Percentiles rank a stretch among this genome's conserved stretches.
Evolutionary conservation across 1,140 invertebrate genomes (phyloP).

Genomic region (Cecropterus lyciades): DNA sequence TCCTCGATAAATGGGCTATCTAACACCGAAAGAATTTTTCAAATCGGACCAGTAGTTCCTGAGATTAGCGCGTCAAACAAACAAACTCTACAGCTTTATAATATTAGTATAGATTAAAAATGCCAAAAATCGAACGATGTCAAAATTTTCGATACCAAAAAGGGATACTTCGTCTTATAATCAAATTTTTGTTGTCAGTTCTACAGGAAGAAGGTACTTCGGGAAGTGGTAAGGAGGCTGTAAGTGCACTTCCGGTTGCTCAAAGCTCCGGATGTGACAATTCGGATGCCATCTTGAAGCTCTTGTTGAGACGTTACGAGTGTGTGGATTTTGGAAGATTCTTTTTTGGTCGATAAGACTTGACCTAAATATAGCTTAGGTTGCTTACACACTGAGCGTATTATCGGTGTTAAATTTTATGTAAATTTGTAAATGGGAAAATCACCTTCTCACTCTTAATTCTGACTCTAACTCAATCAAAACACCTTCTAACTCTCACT

Average conservation of each 20-base stretch:
- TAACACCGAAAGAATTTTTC: too few species aligned
- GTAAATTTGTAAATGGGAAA: too few species aligned
- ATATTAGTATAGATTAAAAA: too few species aligned
- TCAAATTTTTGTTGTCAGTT: background rate
- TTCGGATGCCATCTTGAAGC: constrained; percentile 27
- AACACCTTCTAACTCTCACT: too few species aligned
- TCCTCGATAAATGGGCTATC: too few species aligned
- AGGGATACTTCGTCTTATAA: background rate
- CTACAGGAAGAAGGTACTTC: constrained; percentile 18
- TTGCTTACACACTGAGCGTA: background rate
- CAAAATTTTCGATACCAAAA: too few species aligned
- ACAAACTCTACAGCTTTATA: too few species aligned
- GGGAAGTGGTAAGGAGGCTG: constrained; percentile 26
- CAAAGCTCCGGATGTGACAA: constrained; percentile 30
- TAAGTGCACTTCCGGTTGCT: constrained; percentile 27
- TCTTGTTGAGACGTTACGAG: constrained; percentile 14
- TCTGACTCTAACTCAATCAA: too few species aligned
- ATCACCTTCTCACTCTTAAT: too few species aligned
- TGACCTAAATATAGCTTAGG: constrained; percentile 18
- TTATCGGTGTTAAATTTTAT: background rate
- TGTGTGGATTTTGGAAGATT: constrained; percentile 13
- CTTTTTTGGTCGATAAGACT: constrained; percentile 28
- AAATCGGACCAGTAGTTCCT: too few species aligned
- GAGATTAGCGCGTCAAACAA: too few species aligned
- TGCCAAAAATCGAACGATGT: too few species aligned